Percentiles rank a stretch among this genome's conserved stretches.
Evolutionary conservation across 1,140 invertebrate species (phyloP).

Genomic region (Pseudomyrmex sp.): DNA sequence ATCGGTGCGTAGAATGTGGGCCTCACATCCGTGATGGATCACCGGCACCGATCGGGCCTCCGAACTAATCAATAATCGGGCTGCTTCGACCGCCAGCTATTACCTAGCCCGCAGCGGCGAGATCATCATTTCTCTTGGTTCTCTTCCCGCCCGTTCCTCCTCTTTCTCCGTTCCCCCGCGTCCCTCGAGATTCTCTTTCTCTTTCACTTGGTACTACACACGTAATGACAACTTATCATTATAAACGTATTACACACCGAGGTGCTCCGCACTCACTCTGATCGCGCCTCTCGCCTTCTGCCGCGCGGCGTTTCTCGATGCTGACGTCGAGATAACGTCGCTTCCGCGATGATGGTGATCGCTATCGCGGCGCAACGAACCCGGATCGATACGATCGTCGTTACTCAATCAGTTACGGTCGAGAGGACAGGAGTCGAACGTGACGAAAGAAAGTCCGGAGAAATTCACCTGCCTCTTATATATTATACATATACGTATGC

Average conservation of each 20-base stretch:
- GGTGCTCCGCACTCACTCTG: slow-evolving; percentile 54
- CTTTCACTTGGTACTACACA: slow-evolving; percentile 51
- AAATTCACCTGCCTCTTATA: slow-evolving; percentile 58
- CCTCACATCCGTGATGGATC: slow-evolving; percentile 79
- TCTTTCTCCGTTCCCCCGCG: slow-evolving; percentile 26
- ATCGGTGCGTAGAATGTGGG: slow-evolving; percentile 59
- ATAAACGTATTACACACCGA: slow-evolving; percentile 82
- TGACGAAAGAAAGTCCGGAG: slow-evolving; percentile 17
- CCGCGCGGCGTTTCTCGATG: slow-evolving; percentile 46
- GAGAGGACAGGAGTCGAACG: slow-evolving; percentile 15
- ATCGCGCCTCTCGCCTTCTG: slow-evolving; percentile 50
- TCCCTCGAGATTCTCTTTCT: slow-evolving; percentile 9
- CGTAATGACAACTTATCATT: slow-evolving; percentile 82
- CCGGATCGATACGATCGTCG: slow-evolving; percentile 64
- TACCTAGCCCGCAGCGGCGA: slow-evolving; percentile 76
- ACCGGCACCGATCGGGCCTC: slow-evolving; percentile 78
- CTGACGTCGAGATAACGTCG: slow-evolving; percentile 56
- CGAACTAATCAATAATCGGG: slow-evolving; percentile 83
- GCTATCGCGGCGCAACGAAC: slow-evolving; percentile 57
- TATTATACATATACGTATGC: too few species aligned
- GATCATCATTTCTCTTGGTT: slow-evolving; percentile 82
- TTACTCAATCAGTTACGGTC: slow-evolving; percentile 67
- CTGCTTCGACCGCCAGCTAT: slow-evolving; percentile 77
- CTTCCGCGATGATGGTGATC: slow-evolving; percentile 66
- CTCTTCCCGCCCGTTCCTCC: slow-evolving; percentile 41